A percentile compares a stretch with the other conserved stretches of the same genome.
Conservation (phyloP, 1,140 invertebrate genomes). For the Drosophila bocki region DNA sequence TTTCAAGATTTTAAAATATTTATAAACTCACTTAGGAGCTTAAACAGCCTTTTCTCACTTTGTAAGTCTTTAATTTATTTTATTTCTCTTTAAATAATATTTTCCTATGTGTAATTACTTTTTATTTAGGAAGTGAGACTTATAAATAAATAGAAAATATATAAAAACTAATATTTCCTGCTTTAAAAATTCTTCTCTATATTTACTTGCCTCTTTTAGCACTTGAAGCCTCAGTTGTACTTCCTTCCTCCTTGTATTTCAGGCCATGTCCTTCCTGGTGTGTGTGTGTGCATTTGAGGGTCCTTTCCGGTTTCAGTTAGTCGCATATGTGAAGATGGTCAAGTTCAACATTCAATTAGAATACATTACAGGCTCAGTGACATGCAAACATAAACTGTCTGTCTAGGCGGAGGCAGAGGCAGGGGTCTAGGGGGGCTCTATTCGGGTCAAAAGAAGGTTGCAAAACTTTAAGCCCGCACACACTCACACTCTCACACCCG, state of each 20-base stretch:
- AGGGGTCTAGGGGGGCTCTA: neutral
- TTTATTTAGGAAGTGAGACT: neutral
- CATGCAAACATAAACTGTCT: slow-evolving; percentile 66
- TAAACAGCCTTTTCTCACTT: too few relatives aligned
- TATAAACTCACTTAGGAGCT: too few relatives aligned
- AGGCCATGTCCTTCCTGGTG: slow-evolving; percentile 14
- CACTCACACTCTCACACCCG: slow-evolving; percentile 23
- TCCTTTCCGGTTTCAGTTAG: slow-evolving; percentile 40
- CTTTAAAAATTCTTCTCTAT: neutral
- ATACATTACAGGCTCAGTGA: slow-evolving; percentile 80
- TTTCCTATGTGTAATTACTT: neutral
- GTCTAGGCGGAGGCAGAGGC: slow-evolving; percentile 43
- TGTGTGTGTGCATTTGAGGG: slow-evolving; percentile 23
- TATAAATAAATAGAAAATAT: neutral
- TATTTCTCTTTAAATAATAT: neutral
- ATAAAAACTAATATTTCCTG: neutral
- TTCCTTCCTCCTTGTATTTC: slow-evolving; percentile 28
- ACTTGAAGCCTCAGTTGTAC: slow-evolving; percentile 5
- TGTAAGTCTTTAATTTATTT: neutral
- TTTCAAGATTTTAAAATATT: too few relatives aligned
- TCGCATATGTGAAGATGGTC: slow-evolving; percentile 63
- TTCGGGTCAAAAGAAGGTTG: slow-evolving; percentile 23
- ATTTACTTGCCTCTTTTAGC: neutral
- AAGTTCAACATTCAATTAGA: slow-evolving; percentile 83
- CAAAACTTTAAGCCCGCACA: slow-evolving; percentile 51